These are phyloP conservation scores for Mantis religiosa DNA, from an alignment of 2,888 invertebrate species.

Conservation along the genomic window DNA sequence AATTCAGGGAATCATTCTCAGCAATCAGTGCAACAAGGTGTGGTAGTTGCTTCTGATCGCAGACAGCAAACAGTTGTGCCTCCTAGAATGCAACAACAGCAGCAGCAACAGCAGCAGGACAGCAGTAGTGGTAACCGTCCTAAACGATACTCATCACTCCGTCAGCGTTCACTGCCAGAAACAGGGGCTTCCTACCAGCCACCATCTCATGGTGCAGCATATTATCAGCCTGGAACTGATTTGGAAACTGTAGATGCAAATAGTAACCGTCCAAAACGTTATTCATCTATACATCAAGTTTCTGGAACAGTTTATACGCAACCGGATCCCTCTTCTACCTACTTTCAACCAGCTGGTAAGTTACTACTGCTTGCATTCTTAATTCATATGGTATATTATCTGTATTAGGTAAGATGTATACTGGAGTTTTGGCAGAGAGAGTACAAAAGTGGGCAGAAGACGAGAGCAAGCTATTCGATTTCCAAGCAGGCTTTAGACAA, in stretches of 20 bases:
- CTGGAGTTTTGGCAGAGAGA: too few relatives aligned
- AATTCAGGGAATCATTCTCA: neutral
- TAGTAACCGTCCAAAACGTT: slow-evolving; percentile 12
- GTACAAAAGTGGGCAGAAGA: too few relatives aligned
- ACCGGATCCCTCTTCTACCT: neutral
- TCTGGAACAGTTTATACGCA: neutral
- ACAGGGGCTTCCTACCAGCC: slow-evolving; percentile 41
- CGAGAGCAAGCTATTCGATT: too few relatives aligned
- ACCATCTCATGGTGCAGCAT: slow-evolving; percentile 27
- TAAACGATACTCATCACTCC: slow-evolving; percentile 64
- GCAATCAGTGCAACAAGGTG: neutral
- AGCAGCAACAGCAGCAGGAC: slow-evolving; percentile 20
- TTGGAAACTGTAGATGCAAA: slow-evolving; percentile 1
- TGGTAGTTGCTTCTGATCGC: neutral
- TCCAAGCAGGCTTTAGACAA: too few relatives aligned
- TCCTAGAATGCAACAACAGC: slow-evolving; percentile 34
- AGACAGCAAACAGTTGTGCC: slow-evolving; percentile 28
- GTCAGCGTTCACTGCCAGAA: slow-evolving; percentile 57
- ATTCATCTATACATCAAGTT: neutral
- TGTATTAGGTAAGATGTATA: too few relatives aligned
- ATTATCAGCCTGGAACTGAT: slow-evolving; percentile 19
- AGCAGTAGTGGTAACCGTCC: slow-evolving; percentile 47
- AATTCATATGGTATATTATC: neutral
- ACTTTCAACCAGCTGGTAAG: slow-evolving; percentile 7
- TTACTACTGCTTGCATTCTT: neutral